Percentiles rank a stretch among this genome's conserved stretches.
These are phyloP conservation scores for Bedellia somnulentella DNA, from an alignment of 2,888 invertebrate species.

Conservation along the genomic window DNA sequence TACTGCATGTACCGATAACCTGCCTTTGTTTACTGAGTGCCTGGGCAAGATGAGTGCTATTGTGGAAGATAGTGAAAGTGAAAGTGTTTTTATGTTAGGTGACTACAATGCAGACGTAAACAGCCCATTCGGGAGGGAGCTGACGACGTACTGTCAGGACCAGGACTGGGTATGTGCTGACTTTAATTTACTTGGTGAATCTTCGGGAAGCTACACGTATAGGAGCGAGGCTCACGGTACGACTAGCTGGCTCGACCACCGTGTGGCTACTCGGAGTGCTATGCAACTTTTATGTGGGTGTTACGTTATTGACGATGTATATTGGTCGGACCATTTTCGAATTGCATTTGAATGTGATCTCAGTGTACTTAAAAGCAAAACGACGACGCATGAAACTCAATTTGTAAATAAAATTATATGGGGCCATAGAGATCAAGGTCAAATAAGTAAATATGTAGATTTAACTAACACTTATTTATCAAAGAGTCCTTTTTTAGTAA, in stretches of 20 bases:
- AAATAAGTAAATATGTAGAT: not conserved
- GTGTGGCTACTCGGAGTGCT: not conserved
- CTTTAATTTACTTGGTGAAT: not conserved
- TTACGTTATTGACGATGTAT: not conserved
- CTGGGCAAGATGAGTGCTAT: not conserved
- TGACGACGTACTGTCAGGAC: not conserved
- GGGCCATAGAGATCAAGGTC: not conserved
- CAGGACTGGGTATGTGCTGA: not conserved
- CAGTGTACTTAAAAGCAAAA: not conserved
- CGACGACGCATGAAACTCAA: not conserved
- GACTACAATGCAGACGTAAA: too few relatives aligned
- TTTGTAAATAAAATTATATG: not conserved
- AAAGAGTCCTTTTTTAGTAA: too few relatives aligned
- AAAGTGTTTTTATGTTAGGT: not conserved
- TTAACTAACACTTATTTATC: too few relatives aligned
- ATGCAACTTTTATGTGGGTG: too few relatives aligned
- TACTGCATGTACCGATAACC: slow-evolving; percentile 11
- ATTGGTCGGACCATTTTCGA: not conserved
- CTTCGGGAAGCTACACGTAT: not conserved
- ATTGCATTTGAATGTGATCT: not conserved
- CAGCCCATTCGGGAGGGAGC: not conserved
- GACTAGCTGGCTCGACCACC: not conserved
- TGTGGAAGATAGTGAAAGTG: not conserved
- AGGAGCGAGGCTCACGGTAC: not conserved
- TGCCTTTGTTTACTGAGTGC: slow-evolving; percentile 5